Conservation (phyloP, 2,113 vertebrate genomes). For the Mixornis gularis region DNA sequence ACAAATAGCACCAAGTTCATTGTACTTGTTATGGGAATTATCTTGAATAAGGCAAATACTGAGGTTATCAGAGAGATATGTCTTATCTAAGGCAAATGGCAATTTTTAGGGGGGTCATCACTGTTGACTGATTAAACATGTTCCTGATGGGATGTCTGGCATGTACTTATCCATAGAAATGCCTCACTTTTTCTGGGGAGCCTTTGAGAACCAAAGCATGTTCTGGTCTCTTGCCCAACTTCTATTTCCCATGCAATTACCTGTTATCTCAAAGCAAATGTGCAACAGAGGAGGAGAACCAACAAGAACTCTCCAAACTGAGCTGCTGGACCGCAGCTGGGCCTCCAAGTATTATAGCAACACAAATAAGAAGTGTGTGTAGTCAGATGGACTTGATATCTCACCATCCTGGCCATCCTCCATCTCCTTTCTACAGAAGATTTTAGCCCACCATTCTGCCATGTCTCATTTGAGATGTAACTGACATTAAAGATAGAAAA, state of each 20-base stretch:
- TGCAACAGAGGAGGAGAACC: background rate
- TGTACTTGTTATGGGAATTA: background rate
- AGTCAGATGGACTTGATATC: fast-evolving
- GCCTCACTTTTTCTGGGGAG: background rate
- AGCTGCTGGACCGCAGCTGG: background rate
- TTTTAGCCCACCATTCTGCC: background rate
- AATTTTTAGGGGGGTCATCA: slow-evolving; percentile 37
- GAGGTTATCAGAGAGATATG: slow-evolving; percentile 56
- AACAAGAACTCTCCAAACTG: background rate
- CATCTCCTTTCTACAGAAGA: background rate
- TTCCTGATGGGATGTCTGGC: slow-evolving; percentile 22
- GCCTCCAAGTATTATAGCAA: background rate
- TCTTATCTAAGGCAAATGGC: slow-evolving; percentile 36
- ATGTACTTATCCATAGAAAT: slow-evolving; percentile 1
- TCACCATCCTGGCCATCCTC: background rate
- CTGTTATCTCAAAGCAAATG: slow-evolving; percentile 33
- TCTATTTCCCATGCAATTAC: slow-evolving; percentile 12
- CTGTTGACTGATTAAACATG: slow-evolving; percentile 9
- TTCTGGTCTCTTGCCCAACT: slow-evolving; percentile 7
- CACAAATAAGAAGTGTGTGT: background rate
- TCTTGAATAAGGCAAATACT: slow-evolving; percentile 44
- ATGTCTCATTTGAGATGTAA: background rate
- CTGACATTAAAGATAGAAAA: background rate
- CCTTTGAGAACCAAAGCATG: background rate
- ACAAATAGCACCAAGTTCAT: slow-evolving; percentile 20